Evolutionary conservation across 2,888 invertebrate species (phyloP), one percentile per base, ranked within the genome.

Genomic region (Trachelus troglodyta): DNA sequence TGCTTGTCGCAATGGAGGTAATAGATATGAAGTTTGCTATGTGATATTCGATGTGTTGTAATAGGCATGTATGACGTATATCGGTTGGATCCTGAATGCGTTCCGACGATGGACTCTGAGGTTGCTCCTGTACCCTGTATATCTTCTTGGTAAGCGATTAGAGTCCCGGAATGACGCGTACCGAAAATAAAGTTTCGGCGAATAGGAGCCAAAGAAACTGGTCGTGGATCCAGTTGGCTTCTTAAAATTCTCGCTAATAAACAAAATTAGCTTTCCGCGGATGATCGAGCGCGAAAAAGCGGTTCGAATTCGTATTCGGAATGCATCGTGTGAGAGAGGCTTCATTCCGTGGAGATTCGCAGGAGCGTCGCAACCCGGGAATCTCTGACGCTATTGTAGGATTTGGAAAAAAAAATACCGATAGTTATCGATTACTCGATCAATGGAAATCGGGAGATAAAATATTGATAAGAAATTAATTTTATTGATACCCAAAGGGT

Each of bases 191-290:
- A 87, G 83, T 86, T 85, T 84, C 80, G 79, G 76, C 78, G 81
- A 83, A 81, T 78, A 81, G 77, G 81, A 81, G 79, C 79, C 80
- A 81, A 83, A 84, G 79, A 85, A 84, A 84, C 82, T 81, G 81
- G 81, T 73, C 77, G 69, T 35, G 34, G 69, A 77, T 75, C 80
- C 23, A 56, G 40, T 2, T 23, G 40, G 40, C 40, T 23, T 23
- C 40, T 23, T 56, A 23, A 23, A 23, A 23, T 56, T 79, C 76
- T 77, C 83, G 69, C 76, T 82, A 82, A 85, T 86, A 84, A 87
- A 86, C 84, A 82, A 87, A 86, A 87, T 86, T 85, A 86, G 85
- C 87, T 85, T 85, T 84, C 82, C 81, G 82, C 81, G 81, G 83
- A 80, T 76, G 77, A 80, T 35, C 79, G 34, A 33, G 73, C 74